Base-by-base conservation (phyloP, 2,113 vertebrate species). In the Anhinga anhinga region DNA sequence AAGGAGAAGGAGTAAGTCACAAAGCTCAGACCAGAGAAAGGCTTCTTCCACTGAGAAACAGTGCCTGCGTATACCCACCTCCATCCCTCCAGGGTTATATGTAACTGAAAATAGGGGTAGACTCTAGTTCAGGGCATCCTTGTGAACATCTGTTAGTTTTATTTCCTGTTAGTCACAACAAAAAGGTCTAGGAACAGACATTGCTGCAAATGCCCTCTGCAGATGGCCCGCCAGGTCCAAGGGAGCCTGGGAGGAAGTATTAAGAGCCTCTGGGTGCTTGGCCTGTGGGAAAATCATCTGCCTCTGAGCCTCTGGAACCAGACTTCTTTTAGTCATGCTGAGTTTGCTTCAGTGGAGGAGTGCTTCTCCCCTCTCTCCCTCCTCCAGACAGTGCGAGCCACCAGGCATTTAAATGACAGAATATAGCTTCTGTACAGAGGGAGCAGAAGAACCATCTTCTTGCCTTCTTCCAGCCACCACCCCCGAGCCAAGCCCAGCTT, bases 41-140 rank as follows among this genome's bases (percentile, higher is more conserved):
- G 15, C 22, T 71, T 8, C 23, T 13, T 63, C 49, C 36, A 32
- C 29, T 42, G 30, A 53, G 63, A 16, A 56, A 9, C 0, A 25
- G 52, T 9, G 27, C n/a, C 88, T 50, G 26, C 0, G 2, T 15
- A 15, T 13, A 42, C 19, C 14, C 29, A 32, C 38, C 53, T 53
- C n/a, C 58, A 30, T 4, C 21, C 44, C 25, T 13, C 82, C 26
- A 1, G 8, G 26, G 47, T 13, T 14, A 5, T 0, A 12, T 2
- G 25, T 3, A 47, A 34, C 36, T 4, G 36, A 29, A 45, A 49
- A 55, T 13, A 15, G 32, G 50, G 45, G 49, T 4, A 53, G 36
- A 38, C 38, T 29, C 73, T 27, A 30, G 55, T 38, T 42, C 45
- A n/a, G 90, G 45, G n/a, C 56, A 85, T 17, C 56, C 40, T 26